Evolutionary conservation across 2,113 vertebrate genomes (phyloP), one percentile per base, ranked within the genome.

Genomic region (Oreamnos americanus): DNA sequence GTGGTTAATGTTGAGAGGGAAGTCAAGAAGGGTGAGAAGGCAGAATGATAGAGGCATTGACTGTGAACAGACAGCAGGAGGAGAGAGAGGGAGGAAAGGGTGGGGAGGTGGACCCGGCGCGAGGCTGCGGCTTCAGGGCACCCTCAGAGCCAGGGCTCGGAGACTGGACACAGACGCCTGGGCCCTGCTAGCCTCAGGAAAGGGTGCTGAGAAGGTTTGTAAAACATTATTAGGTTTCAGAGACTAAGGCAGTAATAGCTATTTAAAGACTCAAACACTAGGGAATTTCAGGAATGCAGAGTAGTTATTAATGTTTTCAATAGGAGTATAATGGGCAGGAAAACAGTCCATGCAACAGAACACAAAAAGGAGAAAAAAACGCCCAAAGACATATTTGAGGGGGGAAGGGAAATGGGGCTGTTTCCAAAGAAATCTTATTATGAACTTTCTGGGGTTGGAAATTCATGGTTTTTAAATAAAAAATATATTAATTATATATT

Each of bases 211-310:
- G 43, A 26, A 49, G 25, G 79, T 93, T 30, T 89, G 82, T 64
- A 51, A 53, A 62, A 13, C n/a, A 53, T 49, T 91, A 26, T 58
- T 60, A 78, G 21, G 49, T 90, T 55, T 58, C 5, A 82, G 39
- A 91, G 58, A 93, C 87, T 36, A 95, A 45, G 55, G 25, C 64
- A 23, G 23, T 58, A n/a, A 83, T 45, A 64, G 67, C 8, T 90
- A 57, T 51, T 93, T 78, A 85, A 92, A 95, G 47, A 96, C 17
- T 36, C 58, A 85, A 96, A 67, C 19, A 47, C n/a, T 26, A 28
- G 21, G 30, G 26, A 45, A 47, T 60, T n/a, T 30, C 8, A 39
- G 28, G 30, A 55, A 76, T 49, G 19, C n/a, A 64, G 26, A 11
- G 26, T 76, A 39, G 47, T 57, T 81, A 83, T 51, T 88, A 84